Conservation (phyloP, 2,797 vertebrate genomes). For the Pyrocephalus nanus region DNA sequence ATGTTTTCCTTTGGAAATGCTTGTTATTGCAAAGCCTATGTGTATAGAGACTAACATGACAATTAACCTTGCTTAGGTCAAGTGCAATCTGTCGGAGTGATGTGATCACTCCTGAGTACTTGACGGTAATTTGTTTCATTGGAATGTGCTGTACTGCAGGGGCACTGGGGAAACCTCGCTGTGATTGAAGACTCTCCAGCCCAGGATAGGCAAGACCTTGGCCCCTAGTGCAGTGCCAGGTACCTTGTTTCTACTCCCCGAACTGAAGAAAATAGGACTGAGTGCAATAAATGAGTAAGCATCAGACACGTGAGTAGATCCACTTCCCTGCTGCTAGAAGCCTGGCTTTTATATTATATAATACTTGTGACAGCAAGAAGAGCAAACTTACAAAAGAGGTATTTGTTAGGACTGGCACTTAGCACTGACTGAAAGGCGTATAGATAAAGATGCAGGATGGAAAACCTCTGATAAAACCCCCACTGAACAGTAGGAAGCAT, state of each 20-base stretch:
- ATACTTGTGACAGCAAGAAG: neutral
- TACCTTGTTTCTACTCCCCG: neutral
- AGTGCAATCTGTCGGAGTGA: neutral
- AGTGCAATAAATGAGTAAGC: neutral
- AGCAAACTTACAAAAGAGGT: neutral
- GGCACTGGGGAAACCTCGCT: neutral
- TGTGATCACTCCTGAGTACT: neutral
- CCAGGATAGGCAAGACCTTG: neutral
- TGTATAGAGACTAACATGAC: neutral
- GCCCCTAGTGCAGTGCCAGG: neutral
- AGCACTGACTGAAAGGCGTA: neutral
- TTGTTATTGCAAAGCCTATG: neutral
- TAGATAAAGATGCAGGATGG: conserved; percentile 17
- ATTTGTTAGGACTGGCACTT: neutral
- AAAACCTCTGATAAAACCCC: neutral
- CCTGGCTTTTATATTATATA: neutral
- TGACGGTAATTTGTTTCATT: neutral
- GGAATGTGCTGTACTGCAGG: neutral
- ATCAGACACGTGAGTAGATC: neutral
- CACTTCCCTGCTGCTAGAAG: neutral
- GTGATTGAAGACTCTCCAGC: neutral
- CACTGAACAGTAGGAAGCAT: conserved; percentile 5
- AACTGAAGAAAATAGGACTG: neutral
- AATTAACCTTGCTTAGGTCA: conserved; percentile 14
- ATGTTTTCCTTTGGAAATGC: neutral